Base-by-base conservation (phyloP, 1,140 invertebrate species). In the Macrobrachium nipponense region DNA sequence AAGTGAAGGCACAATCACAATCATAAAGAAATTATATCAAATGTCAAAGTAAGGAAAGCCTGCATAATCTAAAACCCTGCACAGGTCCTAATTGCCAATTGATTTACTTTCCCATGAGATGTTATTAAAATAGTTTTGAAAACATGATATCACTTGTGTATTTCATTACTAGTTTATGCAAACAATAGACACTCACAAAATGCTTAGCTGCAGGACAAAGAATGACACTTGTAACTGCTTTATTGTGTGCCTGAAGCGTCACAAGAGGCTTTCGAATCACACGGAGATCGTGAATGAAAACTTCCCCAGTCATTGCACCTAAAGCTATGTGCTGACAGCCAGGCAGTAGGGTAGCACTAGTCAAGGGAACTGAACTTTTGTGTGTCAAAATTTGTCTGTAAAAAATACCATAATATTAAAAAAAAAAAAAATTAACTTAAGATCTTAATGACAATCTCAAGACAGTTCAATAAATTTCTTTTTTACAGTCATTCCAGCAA, bases 251-350 rank as follows among this genome's bases (percentile, higher is more conserved):
- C 14, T 59, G 36, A 23, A 82, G 60, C 18, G 73, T 78, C 58
- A 66, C 77, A n/a, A 87, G 36, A 17, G 88, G 88, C 18, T 80
- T 36, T 18, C 62, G 62, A 60, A 88, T 44, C n/a, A 20, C 64
- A 17, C 88, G 84, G 66, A 88, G 58, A 59, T 88, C 88, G 68
- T 87, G 80, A 11, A 87, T 70, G 59, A 83, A 80, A 27, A 87
- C 85, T 64, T 88, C 66, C 6, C 88, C 88, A 18, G 80, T 87
- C 85, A 87, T 82, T 3, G 85, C 84, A 60, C 88, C 88, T 27
- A 84, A 64, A 51, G 80, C 85, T 12, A 88, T 68, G 60, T 75
- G 76, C 81, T 87, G 88, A 43, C 88, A 85, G 43, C 76, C 76
- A 23, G 75, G 58, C 27, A 88, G 62, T 51, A 88, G 87, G 7